These are phyloP conservation scores for Pseudorhiza aurosa DNA, from an alignment of 30 jellyfish, hydroid and myxozoan genomes.

Conservation along the genomic window DNA sequence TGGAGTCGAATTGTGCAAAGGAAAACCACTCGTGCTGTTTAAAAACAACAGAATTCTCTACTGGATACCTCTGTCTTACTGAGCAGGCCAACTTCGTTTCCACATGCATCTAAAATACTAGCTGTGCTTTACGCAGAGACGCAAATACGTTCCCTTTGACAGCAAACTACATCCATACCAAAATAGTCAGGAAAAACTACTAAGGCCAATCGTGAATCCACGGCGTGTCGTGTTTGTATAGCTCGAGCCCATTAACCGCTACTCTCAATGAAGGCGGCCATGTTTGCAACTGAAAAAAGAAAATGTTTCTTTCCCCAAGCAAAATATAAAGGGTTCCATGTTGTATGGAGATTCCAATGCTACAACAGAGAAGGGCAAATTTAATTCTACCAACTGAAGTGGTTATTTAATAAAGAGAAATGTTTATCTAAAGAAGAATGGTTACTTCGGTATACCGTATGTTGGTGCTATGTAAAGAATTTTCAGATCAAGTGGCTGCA, in stretches of 20 bases:
- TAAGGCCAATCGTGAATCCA: conserved; percentile 54
- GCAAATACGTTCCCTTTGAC: conserved; percentile 51
- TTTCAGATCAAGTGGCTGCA: too few relatives aligned
- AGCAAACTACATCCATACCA: conserved; percentile 57
- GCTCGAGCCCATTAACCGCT: conserved; percentile 57
- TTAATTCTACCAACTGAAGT: too few relatives aligned
- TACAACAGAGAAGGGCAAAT: too few relatives aligned
- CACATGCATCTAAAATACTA: conserved; percentile 63
- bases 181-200: conserved; percentile 74
- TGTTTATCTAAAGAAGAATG: too few relatives aligned
- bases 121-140: conserved; percentile 62
- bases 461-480: too few relatives aligned
- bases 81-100: conserved; percentile 66
- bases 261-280: background rate
- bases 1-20: conserved; percentile 56
- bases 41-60: conserved; percentile 57
- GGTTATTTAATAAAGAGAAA: too few relatives aligned
- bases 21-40: conserved; percentile 69
- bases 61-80: conserved; percentile 68
- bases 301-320: too few relatives aligned
- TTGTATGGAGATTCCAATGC: too few relatives aligned
- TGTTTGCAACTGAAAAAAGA: background rate
- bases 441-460: too few relatives aligned
- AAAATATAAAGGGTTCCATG: too few relatives aligned
- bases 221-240: conserved; percentile 57